A percentile compares a stretch with the other conserved stretches of the same genome.
phyloP scores from a whole-genome alignment of 2,797 vertebrate genomes.

The Hydrolagus colliei region DNA sequence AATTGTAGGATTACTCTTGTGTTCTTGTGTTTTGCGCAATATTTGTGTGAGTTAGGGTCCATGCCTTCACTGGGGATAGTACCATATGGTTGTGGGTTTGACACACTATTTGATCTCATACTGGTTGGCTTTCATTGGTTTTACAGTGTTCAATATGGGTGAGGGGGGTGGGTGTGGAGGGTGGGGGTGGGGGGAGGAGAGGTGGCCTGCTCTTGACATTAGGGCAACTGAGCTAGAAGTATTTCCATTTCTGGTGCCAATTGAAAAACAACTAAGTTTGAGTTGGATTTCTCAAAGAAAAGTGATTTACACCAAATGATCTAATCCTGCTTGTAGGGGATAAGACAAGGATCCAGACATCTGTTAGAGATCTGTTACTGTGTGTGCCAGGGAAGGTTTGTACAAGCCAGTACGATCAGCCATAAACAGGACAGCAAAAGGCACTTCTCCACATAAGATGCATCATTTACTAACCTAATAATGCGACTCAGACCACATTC shows the following conservation, averaged over 20 bases:
- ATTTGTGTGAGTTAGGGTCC: background rate
- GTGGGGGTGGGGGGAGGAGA: background rate
- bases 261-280: background rate
- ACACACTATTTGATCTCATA: background rate
- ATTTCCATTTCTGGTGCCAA: slow-evolving; percentile 8
- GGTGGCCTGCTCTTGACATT: background rate
- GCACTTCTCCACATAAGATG: background rate
- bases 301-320: background rate
- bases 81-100: background rate
- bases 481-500: background rate
- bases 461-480: slow-evolving; percentile 2
- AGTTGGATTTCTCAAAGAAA: slow-evolving; percentile 4
- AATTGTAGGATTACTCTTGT: background rate
- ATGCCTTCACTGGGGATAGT: background rate
- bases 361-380: background rate
- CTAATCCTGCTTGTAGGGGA: background rate
- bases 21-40: background rate
- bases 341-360: background rate
- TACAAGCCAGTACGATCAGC: background rate
- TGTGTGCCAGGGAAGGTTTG: background rate
- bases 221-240: slow-evolving; percentile 3
- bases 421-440: background rate
- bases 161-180: too few species aligned
- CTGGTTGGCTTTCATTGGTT: background rate
- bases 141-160: too few species aligned